Evolutionary conservation across 2,888 invertebrate genomes (phyloP).

Genomic region (Drosophila diplacantha): DNA sequence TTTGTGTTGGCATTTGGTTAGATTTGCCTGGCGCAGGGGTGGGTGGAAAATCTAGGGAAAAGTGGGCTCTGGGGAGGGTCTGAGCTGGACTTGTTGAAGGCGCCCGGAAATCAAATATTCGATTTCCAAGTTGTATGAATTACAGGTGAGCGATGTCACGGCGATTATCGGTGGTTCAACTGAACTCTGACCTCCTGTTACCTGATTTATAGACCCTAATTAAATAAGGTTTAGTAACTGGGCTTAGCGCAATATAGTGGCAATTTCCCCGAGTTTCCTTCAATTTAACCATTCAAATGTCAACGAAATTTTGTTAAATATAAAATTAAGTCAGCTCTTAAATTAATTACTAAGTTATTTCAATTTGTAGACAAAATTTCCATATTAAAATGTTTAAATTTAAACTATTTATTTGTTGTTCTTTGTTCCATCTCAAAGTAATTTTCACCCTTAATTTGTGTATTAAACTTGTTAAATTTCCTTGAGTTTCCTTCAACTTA

Average conservation of each 20-base stretch:
- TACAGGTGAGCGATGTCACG: constrained; percentile 27
- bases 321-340: no score
- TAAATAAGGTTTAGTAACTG: not conserved
- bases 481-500: no score
- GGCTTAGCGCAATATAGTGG: not conserved
- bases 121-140: constrained; percentile 22
- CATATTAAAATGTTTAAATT: no score
- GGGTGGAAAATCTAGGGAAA: not conserved
- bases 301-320: not conserved
- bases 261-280: not conserved
- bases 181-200: constrained; percentile 3
- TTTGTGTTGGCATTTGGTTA: constrained; percentile 68
- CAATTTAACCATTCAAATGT: not conserved
- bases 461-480: no score
- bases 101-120: constrained; percentile 38
- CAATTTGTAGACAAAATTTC: no score
- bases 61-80: constrained; percentile 30
- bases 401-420: no score
- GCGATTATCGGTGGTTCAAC: constrained; percentile 14
- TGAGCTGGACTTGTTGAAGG: constrained; percentile 24
- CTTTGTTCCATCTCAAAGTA: no score
- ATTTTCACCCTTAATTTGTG: no score
- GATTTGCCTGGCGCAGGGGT: constrained; percentile 51
- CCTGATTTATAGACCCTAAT: not conserved
- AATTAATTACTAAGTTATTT: no score